Base-by-base conservation (phyloP, 1,140 invertebrate species). In the Drosophila kepulauana region DNA sequence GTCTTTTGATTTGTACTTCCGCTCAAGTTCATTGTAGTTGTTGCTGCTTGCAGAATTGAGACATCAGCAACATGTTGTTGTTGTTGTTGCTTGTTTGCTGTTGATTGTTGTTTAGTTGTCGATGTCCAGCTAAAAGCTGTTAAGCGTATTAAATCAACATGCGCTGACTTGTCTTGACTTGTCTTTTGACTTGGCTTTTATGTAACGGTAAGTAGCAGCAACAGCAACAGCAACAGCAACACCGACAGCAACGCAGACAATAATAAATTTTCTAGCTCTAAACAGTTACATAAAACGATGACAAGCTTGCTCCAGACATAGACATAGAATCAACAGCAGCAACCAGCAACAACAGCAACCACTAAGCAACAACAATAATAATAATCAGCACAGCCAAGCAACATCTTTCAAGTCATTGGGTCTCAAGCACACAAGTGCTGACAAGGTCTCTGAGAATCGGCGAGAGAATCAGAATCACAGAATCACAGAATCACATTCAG, bases 121-220 rank as follows among this genome's bases (percentile, higher is more conserved):
- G 70, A 67, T 86, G 82, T 85, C 82, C 64, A 41, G 82, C 72
- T 68, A 69, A 82, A 57, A 82, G 79, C 84, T 87, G 84, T 68
- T 87, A 88, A 88, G 84, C 82, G 82, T 82, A 87, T 87, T 87
- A 87, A 87, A 88, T 88, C 88, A 87, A 84, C 84, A 88, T 87
- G 84, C 72, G 70, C 68, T 63, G 57, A 74, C 35, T 68, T 61
- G 57, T 48, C 56, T 62, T 68, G 71, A 48, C 71, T 68, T 59
- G 54, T 59, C 56, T 73, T 58, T 68, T 68, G 59, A 65, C 64
- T 75, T 51, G 72, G 78, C 79, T 79, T 87, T 88, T 88, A 87
- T 87, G 80, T 87, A 87, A 87, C 82, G 82, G 82, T 87, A 80
- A 76, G 84, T 57, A 65, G 20, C 73, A 63, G 51, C 72, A 75